Conservation (phyloP, 1,140 invertebrate species). For the Heliconius himera region DNA sequence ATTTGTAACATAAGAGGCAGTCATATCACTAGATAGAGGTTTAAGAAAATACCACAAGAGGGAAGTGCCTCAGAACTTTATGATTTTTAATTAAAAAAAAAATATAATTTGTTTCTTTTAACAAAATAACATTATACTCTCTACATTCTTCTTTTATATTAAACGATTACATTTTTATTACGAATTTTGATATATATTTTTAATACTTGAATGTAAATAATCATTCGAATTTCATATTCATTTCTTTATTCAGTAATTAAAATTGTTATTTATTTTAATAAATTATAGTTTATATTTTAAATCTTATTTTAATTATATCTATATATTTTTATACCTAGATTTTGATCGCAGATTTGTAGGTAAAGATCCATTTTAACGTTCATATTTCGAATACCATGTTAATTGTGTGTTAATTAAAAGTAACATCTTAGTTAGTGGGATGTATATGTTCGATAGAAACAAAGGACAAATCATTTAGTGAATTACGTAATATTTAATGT, state of each 20-base stretch:
- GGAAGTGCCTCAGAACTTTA: background rate
- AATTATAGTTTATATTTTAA: too few species aligned
- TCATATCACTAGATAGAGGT: background rate
- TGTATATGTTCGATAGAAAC: slow-evolving; percentile 8
- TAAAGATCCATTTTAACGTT: background rate
- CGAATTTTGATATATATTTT: too few species aligned
- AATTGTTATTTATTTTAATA: too few species aligned
- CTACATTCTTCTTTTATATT: too few species aligned
- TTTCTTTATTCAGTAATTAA: too few species aligned
- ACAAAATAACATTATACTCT: too few species aligned
- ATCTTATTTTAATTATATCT: too few species aligned
- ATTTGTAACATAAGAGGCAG: background rate
- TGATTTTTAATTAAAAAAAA: background rate
- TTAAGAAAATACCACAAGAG: background rate
- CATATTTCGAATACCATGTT: background rate
- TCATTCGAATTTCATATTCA: too few species aligned
- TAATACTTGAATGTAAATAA: too few species aligned
- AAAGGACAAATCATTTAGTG: slow-evolving; percentile 41
- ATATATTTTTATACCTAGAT: too few species aligned
- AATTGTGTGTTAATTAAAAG: slow-evolving; percentile 29
- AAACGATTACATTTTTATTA: too few species aligned
- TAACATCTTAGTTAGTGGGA: slow-evolving; percentile 31
- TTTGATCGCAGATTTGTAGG: background rate
- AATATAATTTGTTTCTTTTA: background rate
- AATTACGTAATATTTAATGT: slow-evolving; percentile 33